Base-by-base conservation (phyloP, 2,113 vertebrate species). In the Tautogolabrus adspersus region DNA sequence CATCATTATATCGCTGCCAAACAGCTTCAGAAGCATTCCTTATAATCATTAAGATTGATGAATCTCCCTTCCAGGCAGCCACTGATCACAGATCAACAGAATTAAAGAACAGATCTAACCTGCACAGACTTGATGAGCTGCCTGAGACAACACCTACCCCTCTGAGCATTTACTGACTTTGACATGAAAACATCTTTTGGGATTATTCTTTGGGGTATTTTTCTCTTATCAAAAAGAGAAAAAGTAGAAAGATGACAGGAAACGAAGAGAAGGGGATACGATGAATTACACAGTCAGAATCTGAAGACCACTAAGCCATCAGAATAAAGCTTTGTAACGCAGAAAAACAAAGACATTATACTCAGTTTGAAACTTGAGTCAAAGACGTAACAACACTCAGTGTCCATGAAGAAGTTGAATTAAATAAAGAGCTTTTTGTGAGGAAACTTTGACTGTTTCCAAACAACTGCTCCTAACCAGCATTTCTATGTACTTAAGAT, bases 121-220 rank as follows among this genome's bases (percentile, higher is more conserved):
- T 56, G 49, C 56, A 56, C 16, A 76, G 56, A 61, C 67, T 4
- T 22, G 42, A 72, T 60, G 9, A 2, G 46, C 46, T 9, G 26
- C 21, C 16, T 54, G 26, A 66, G 60, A 18, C 6, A 46, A 8
- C 40, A 49, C 16, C 16, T 49, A 18, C 7, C 18, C 30, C n/a
- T 37, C 16, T 59, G 61, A 34, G 40, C 42, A 15, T 16, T 38
- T n/a, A n/a, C 18, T 10, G n/a, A 7, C 16, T 59, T 47, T 4
- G 2, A 26, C 26, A 22, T 70, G 21, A 57, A 30, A 13, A 40
- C n/a, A 52, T 37, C 23, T 51, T 38, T 58, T 49, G 1, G 3
- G 8, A 69, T 2, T 47, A 11, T 49, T 49, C 10, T 34, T 26
- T 34, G 18, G 8, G 15, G 11, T 63, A 19, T 66, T n/a, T 15